Conservation (phyloP, 2,797 vertebrate genomes). For the Glossophaga mutica region DNA sequence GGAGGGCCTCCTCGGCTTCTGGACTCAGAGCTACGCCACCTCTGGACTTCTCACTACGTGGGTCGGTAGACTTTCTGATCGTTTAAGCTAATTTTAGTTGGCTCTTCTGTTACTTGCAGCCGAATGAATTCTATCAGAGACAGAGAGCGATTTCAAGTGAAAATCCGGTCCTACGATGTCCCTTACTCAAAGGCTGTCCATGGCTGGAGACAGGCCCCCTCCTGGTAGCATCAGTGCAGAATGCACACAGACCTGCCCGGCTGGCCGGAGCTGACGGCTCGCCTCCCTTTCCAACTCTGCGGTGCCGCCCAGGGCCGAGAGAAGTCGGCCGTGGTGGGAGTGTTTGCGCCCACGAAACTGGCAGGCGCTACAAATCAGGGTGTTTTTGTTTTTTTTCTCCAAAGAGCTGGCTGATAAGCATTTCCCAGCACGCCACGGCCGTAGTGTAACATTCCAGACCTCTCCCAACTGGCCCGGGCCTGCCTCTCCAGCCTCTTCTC, state of each 20-base stretch:
- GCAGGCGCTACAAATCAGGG: background rate
- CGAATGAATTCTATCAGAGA: background rate
- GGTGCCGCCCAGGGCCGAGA: background rate
- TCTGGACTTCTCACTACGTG: background rate
- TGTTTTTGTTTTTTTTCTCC: background rate
- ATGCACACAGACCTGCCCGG: rapidly evolving
- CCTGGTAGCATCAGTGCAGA: background rate
- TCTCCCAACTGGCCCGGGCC: background rate
- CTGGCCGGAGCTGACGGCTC: background rate
- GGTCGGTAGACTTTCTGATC: background rate
- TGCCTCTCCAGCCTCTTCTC: background rate
- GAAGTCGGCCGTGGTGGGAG: rapidly evolving
- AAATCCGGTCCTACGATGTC: background rate
- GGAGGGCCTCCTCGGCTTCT: background rate
- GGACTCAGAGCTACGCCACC: background rate
- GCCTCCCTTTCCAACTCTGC: rapidly evolving
- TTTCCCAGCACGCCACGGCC: background rate
- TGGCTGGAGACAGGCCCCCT: background rate
- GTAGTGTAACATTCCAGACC: background rate
- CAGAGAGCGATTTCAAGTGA: background rate
- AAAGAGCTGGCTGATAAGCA: background rate
- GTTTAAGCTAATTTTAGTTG: background rate
- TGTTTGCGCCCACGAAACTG: background rate
- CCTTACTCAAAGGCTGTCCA: background rate
- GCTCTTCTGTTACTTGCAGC: background rate